A percentile compares a stretch with the other conserved stretches of the same genome.
These are phyloP conservation scores for Alcis repandata DNA, from an alignment of 2,888 invertebrate genomes.

Conservation along the genomic window DNA sequence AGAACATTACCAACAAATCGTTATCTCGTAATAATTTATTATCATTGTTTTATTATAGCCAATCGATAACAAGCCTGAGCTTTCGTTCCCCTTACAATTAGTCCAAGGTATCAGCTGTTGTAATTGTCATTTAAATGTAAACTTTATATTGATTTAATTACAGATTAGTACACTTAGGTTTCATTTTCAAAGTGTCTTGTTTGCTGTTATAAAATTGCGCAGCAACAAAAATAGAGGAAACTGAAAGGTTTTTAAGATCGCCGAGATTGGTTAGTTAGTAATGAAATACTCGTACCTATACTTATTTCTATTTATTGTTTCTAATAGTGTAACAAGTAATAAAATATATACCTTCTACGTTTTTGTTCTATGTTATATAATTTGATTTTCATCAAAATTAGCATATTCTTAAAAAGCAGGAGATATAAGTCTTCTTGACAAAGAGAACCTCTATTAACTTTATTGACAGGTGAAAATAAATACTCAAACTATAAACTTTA, in stretches of 20 bases:
- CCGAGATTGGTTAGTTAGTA: too few species aligned
- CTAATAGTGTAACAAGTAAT: too few species aligned
- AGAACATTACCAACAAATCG: constrained; percentile 56
- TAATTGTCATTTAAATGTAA: constrained; percentile 39
- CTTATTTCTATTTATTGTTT: too few species aligned
- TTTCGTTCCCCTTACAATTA: constrained; percentile 64
- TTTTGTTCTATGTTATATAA: too few species aligned
- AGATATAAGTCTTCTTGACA: too few species aligned
- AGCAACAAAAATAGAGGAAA: not conserved
- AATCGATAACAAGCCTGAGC: constrained; percentile 61
- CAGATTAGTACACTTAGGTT: constrained; percentile 19
- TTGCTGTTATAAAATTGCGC: not conserved
- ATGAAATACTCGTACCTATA: too few species aligned
- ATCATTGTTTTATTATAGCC: constrained; percentile 55
- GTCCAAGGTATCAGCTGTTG: constrained; percentile 63
- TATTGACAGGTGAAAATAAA: too few species aligned
- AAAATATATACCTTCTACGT: too few species aligned
- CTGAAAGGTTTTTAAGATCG: not conserved
- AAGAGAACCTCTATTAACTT: too few species aligned
- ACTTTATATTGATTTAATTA: constrained; percentile 38
- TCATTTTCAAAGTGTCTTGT: constrained; percentile 5
- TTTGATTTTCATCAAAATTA: too few species aligned
- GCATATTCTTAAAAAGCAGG: too few species aligned
- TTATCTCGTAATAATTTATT: constrained; percentile 60
- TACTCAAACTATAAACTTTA: too few species aligned